These are phyloP conservation scores for Steinernema hermaphroditum DNA, from an alignment of 2,888 invertebrate genomes.

Conservation along the genomic window DNA sequence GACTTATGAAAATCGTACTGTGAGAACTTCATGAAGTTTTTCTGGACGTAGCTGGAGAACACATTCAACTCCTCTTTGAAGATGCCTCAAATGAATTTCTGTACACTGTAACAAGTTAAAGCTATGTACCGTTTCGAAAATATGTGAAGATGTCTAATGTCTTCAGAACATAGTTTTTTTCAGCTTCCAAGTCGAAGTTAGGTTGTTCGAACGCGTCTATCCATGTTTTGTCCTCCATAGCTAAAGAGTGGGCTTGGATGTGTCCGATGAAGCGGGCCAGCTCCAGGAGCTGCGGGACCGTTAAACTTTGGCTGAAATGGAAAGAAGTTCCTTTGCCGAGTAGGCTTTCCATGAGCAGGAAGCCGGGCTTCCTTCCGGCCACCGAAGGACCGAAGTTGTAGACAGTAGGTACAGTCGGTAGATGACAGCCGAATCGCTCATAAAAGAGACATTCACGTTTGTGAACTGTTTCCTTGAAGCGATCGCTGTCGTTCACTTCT, in stretches of 20 bases:
- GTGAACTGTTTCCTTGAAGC: not conserved
- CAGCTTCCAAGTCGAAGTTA: not conserved
- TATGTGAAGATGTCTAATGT: not conserved
- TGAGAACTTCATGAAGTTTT: not conserved
- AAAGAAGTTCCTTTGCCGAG: not conserved
- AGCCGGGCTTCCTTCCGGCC: not conserved
- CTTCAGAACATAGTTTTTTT: not conserved
- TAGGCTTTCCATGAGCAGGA: not conserved
- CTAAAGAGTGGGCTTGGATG: not conserved
- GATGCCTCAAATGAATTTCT: not conserved
- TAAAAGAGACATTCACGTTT: not conserved
- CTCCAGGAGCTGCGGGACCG: not conserved
- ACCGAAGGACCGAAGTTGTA: not conserved
- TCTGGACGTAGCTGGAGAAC: not conserved
- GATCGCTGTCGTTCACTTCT: not conserved
- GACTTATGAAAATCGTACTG: not conserved
- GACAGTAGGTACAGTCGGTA: not conserved
- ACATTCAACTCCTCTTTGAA: not conserved
- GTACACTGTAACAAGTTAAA: not conserved
- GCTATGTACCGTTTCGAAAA: not conserved
- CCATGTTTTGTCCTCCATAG: not conserved
- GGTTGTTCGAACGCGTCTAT: not conserved
- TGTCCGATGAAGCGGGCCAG: not conserved
- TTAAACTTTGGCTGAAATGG: not conserved
- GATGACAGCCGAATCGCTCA: not conserved